These are phyloP conservation scores for Pteropus rufus DNA, from an alignment of 2,797 vertebrate genomes.

Conservation along the genomic window DNA sequence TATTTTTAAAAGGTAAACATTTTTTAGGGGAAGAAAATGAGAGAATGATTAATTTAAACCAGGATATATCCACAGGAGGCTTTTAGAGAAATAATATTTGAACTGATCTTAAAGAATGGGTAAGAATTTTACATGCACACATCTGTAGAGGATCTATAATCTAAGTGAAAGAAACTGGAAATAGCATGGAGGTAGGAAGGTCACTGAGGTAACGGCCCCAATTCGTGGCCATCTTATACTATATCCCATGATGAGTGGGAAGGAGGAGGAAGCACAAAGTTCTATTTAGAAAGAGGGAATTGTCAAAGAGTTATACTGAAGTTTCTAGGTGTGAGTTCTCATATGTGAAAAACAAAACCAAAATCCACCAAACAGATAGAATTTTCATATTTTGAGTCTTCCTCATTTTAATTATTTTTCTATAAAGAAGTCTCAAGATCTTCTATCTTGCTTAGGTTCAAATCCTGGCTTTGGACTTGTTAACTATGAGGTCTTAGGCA, in stretches of 20 bases:
- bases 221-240: neutral
- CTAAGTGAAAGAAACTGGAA: neutral
- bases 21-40: neutral
- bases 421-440: neutral
- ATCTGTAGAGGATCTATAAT: neutral
- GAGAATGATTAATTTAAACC: neutral
- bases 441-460: neutral
- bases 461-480: neutral
- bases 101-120: neutral
- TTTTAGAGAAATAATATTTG: neutral
- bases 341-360: neutral
- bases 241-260: neutral
- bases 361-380: neutral
- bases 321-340: neutral
- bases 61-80: neutral
- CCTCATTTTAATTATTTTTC: neutral
- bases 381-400: neutral
- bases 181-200: neutral
- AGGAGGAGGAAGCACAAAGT: neutral
- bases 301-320: neutral
- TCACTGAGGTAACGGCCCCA: fast-evolving
- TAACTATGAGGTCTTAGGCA: neutral
- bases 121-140: neutral
- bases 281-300: neutral
- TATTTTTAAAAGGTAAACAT: neutral